These are phyloP conservation scores for Halcyon smyrnensis DNA, from an alignment of 2,797 vertebrate genomes.

Conservation along the genomic window DNA sequence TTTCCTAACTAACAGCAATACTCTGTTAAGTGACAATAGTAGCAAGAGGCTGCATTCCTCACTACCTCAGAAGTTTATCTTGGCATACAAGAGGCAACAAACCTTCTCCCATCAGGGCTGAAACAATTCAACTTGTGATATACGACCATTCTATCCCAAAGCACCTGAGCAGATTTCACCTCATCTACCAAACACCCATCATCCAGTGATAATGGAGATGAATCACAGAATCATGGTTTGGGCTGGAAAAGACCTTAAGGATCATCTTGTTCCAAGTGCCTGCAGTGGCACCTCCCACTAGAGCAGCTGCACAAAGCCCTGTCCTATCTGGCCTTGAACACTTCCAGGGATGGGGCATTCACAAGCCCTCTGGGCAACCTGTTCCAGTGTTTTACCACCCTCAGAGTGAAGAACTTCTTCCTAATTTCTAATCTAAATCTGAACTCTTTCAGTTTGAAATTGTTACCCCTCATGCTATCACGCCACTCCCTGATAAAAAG, in stretches of 20 bases:
- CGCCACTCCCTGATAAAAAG: background rate
- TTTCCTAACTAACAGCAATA: background rate
- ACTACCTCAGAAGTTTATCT: background rate
- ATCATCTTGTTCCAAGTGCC: too few relatives aligned
- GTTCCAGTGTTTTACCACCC: too few relatives aligned
- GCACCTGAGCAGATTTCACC: background rate
- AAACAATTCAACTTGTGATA: background rate
- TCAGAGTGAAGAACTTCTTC: too few relatives aligned
- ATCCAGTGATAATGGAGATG: fast-evolving
- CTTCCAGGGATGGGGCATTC: too few relatives aligned
- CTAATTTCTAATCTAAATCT: too few relatives aligned
- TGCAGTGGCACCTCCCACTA: too few relatives aligned
- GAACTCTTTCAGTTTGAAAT: background rate
- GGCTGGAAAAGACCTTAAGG: too few relatives aligned
- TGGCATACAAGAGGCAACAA: background rate
- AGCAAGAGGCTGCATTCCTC: background rate
- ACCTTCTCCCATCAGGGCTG: background rate
- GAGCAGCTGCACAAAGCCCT: too few relatives aligned
- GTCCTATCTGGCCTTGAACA: too few relatives aligned
- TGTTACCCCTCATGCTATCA: background rate
- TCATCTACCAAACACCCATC: background rate
- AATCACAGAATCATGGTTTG: background rate
- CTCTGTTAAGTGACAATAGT: background rate
- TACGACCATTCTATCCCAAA: background rate
- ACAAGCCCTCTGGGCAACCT: too few relatives aligned